Conservation (phyloP, 1,140 invertebrate genomes). For the Phthorimaea operculella region DNA sequence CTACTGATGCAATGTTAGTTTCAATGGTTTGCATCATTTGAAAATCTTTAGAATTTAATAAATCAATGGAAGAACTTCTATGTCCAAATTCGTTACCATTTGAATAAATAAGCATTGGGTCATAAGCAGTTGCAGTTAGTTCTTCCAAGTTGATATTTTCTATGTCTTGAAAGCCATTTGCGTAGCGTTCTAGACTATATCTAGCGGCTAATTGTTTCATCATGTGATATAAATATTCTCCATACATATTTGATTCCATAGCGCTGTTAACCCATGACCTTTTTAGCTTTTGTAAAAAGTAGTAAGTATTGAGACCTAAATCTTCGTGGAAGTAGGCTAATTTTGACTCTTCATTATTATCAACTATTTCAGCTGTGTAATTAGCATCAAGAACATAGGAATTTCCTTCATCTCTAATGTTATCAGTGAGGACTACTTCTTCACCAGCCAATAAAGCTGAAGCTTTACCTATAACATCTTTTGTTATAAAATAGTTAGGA, state of each 20-base stretch:
- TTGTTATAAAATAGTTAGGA: slow-evolving; percentile 65
- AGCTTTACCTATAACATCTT: slow-evolving; percentile 46
- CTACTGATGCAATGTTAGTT: slow-evolving; percentile 36
- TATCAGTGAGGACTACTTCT: slow-evolving; percentile 18
- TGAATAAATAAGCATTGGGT: slow-evolving; percentile 56
- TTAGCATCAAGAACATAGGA: slow-evolving; percentile 46
- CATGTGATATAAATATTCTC: slow-evolving; percentile 39
- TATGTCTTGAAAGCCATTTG: slow-evolving; percentile 42
- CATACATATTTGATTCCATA: slow-evolving; percentile 20
- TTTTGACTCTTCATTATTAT: slow-evolving; percentile 38
- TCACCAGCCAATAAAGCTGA: slow-evolving; percentile 31
- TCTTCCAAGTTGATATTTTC: slow-evolving; percentile 41
- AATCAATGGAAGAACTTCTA: slow-evolving; percentile 14
- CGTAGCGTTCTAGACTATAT: slow-evolving; percentile 56
- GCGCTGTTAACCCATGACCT: slow-evolving; percentile 29
- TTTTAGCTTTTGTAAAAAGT: slow-evolving; percentile 43
- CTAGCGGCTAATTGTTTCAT: slow-evolving; percentile 49
- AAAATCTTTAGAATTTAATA: slow-evolving; percentile 24
- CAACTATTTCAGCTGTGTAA: slow-evolving; percentile 40
- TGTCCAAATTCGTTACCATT: slow-evolving; percentile 46
- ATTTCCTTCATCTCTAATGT: slow-evolving; percentile 44
- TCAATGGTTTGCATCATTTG: slow-evolving; percentile 44
- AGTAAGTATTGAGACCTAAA: slow-evolving; percentile 52
- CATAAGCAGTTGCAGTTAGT: slow-evolving; percentile 28
- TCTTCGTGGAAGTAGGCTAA: slow-evolving; percentile 57